Conservation (phyloP, 2,888 invertebrate species). For the Athrips mouffetella region DNA sequence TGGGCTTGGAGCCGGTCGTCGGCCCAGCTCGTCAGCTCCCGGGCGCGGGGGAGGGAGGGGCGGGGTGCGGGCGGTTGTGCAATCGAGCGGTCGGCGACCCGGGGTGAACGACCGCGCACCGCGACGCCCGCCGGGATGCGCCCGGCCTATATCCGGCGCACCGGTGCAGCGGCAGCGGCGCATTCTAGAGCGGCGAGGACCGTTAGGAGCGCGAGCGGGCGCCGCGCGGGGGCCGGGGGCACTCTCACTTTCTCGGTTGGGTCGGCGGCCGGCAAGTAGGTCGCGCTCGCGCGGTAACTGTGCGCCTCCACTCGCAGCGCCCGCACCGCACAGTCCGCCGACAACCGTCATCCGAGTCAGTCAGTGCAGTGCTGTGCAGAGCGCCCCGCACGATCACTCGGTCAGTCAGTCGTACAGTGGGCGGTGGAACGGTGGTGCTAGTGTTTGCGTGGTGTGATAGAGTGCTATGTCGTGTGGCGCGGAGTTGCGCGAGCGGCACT, state of each 20-base stretch:
- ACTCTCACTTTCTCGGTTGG: slow-evolving; percentile 80
- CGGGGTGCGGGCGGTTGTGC: slow-evolving; percentile 61
- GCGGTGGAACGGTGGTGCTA: slow-evolving; percentile 53
- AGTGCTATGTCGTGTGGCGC: slow-evolving; percentile 65
- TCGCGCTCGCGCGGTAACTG: slow-evolving; percentile 86
- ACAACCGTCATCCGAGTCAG: slow-evolving; percentile 80
- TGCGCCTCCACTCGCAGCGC: slow-evolving; percentile 74
- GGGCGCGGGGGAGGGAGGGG: slow-evolving; percentile 43
- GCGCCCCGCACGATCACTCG: slow-evolving; percentile 53
- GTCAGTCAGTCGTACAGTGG: slow-evolving; percentile 39
- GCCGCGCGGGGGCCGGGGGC: slow-evolving; percentile 60
- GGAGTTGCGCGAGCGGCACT: slow-evolving; percentile 80
- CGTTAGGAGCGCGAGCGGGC: slow-evolving; percentile 66
- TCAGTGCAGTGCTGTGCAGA: slow-evolving; percentile 66
- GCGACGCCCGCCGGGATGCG: slow-evolving; percentile 76
- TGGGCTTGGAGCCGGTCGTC: slow-evolving; percentile 63
- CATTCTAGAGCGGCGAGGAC: slow-evolving; percentile 77
- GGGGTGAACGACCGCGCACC: slow-evolving; percentile 73
- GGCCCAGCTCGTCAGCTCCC: slow-evolving; percentile 49
- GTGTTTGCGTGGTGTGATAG: slow-evolving; percentile 54
- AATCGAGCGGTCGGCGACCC: slow-evolving; percentile 74
- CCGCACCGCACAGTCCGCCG: slow-evolving; percentile 71
- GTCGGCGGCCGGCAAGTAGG: slow-evolving; percentile 89
- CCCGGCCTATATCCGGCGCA: slow-evolving; percentile 79
- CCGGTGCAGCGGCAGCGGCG: slow-evolving; percentile 74